Conservation (phyloP, 1,140 invertebrate genomes). For the Micrasema minimum region DNA sequence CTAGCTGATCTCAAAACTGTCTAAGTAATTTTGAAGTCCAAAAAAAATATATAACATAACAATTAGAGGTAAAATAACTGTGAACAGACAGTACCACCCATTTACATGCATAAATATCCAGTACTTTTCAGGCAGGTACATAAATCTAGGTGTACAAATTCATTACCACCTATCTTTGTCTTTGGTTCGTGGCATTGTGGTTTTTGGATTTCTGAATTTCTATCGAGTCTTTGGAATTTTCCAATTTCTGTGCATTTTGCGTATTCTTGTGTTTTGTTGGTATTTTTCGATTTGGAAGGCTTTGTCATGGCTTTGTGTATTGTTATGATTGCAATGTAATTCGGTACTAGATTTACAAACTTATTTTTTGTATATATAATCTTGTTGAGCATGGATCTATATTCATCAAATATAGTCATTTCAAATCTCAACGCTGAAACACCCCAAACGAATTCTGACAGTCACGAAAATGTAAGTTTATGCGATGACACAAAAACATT, state of each 20-base stretch:
- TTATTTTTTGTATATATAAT: slow-evolving; percentile 10
- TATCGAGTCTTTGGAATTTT: slow-evolving; percentile 4
- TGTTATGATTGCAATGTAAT: slow-evolving; percentile 36
- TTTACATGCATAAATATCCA: too few relatives aligned
- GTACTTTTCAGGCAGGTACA: too few relatives aligned
- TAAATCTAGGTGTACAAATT: too few relatives aligned
- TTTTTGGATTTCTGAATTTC: neutral
- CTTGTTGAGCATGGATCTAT: slow-evolving; percentile 38
- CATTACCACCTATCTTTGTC: too few relatives aligned
- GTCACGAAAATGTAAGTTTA: slow-evolving; percentile 34
- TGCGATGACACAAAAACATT: slow-evolving; percentile 42
- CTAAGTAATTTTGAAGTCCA: too few relatives aligned
- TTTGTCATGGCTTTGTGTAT: slow-evolving; percentile 39
- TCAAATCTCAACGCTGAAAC: slow-evolving; percentile 36
- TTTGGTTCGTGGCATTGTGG: too few relatives aligned
- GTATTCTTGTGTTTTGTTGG: slow-evolving; percentile 19
- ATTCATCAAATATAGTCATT: slow-evolving; percentile 28
- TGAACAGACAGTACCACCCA: too few relatives aligned
- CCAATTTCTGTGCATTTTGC: neutral
- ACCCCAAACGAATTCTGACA: slow-evolving; percentile 34
- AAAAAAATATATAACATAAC: too few relatives aligned
- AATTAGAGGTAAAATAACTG: too few relatives aligned
- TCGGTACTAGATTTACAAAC: slow-evolving; percentile 15
- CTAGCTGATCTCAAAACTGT: too few relatives aligned
- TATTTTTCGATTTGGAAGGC: slow-evolving; percentile 33